Percentiles rank a stretch among this genome's conserved stretches.
These are phyloP conservation scores for Ichneumon xanthorius DNA, from an alignment of 2,888 invertebrate genomes.

Conservation along the genomic window DNA sequence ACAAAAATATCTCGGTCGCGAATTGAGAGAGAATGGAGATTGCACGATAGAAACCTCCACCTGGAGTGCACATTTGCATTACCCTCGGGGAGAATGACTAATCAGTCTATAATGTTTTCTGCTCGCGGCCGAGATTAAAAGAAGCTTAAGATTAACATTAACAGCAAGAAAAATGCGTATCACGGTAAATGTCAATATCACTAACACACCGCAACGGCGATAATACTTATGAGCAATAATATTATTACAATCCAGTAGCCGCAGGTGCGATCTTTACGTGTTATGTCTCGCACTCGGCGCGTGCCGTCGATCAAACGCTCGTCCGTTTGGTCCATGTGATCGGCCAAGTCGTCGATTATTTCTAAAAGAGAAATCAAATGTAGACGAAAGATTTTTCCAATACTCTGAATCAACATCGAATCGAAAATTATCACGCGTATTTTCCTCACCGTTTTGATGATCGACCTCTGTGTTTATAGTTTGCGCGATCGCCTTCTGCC, in stretches of 20 bases:
- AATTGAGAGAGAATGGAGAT: not conserved
- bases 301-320: slow-evolving; percentile 90
- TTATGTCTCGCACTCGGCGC: slow-evolving; percentile 88
- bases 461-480: slow-evolving; percentile 92
- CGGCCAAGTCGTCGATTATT: slow-evolving; percentile 91
- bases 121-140: not conserved
- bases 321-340: slow-evolving; percentile 90
- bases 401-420: not conserved
- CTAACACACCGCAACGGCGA: slow-evolving; percentile 86
- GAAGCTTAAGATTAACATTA: not conserved
- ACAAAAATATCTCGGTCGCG: slow-evolving; percentile 7
- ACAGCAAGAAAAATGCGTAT: slow-evolving; percentile 49
- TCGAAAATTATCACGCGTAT: not conserved
- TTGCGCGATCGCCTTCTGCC: slow-evolving; percentile 91
- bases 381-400: not conserved
- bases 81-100: not conserved
- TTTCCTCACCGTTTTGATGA: slow-evolving; percentile 89
- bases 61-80: not conserved
- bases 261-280: slow-evolving; percentile 90
- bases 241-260: slow-evolving; percentile 91
- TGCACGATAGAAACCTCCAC: not conserved
- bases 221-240: slow-evolving; percentile 89
- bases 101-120: slow-evolving; percentile 1
- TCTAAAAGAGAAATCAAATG: slow-evolving; percentile 84
- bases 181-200: not conserved